Evolutionary conservation across 2,113 vertebrate genomes (phyloP).

Genomic region (Phaethon lepturus): DNA sequence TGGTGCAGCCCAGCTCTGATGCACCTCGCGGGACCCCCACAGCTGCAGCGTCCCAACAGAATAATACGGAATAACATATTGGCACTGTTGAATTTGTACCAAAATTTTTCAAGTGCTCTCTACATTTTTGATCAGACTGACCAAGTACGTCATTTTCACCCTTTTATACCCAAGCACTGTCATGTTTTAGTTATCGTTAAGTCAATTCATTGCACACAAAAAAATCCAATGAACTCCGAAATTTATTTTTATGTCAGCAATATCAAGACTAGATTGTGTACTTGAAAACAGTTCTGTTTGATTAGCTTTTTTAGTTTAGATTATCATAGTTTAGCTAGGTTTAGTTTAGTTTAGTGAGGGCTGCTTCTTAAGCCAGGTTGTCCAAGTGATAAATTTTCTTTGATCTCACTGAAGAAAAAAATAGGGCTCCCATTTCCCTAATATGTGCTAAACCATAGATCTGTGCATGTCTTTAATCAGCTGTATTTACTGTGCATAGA

Average conservation of each 20-base stretch:
- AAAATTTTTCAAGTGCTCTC: neutral
- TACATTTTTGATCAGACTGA: neutral
- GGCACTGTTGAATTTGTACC: neutral
- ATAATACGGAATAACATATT: neutral
- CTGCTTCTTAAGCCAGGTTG: neutral
- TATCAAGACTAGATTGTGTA: neutral
- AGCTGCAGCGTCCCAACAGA: neutral
- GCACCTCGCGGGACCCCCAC: fast-evolving
- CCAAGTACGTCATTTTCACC: neutral
- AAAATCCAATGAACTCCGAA: neutral
- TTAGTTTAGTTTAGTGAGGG: neutral
- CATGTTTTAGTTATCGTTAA: neutral
- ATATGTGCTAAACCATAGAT: neutral
- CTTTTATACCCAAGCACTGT: neutral
- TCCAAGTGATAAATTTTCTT: neutral
- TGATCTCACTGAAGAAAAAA: neutral
- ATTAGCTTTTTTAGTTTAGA: neutral
- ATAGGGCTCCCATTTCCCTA: neutral
- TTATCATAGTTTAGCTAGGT: neutral
- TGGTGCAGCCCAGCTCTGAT: fast-evolving
- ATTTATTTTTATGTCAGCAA: neutral
- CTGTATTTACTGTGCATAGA: neutral
- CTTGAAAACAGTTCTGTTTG: neutral
- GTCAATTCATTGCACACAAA: neutral
- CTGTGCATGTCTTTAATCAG: neutral